phyloP scores from a whole-genome alignment of 2,113 vertebrate genomes.

The Phaethornis superciliosus region DNA sequence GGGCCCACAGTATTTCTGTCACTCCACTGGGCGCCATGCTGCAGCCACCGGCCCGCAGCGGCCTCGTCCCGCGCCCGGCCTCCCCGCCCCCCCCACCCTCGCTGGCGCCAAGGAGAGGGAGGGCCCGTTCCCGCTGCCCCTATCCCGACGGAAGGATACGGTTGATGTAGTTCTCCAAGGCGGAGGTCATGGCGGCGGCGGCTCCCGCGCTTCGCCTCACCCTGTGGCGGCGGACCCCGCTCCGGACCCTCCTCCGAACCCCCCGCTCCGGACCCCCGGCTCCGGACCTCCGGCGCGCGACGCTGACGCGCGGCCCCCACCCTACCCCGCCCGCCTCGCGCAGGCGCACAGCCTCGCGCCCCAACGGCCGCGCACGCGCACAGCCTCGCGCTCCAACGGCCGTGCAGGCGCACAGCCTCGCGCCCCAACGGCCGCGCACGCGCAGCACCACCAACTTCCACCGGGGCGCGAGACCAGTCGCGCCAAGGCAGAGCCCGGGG shows the following conservation, averaged over 20 bases:
- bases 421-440: neutral
- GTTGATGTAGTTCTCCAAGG: conserved; percentile 83
- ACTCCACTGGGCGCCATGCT: neutral
- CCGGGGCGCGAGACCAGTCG: accelerated
- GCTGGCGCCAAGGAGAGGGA: too few species aligned
- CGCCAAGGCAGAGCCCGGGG: accelerated
- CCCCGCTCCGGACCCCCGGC: neutral
- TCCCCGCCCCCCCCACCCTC: neutral
- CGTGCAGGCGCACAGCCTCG: neutral
- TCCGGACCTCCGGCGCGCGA: neutral
- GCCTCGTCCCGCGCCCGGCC: neutral
- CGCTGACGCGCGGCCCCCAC: accelerated
- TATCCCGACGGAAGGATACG: conserved; percentile 70
- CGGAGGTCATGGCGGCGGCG: conserved; percentile 73
- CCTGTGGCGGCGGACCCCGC: accelerated
- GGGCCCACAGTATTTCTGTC: neutral
- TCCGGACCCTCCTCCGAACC: accelerated
- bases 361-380: accelerated
- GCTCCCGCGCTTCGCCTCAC: neutral
- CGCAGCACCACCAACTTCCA: accelerated
- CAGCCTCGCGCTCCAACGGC: accelerated
- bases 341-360: too few species aligned
- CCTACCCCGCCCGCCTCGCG: accelerated
- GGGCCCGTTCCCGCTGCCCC: neutral
- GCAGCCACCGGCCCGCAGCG: neutral